phyloP scores from a whole-genome alignment of 2,797 vertebrate genomes.

The Peromyscus attwateri region DNA sequence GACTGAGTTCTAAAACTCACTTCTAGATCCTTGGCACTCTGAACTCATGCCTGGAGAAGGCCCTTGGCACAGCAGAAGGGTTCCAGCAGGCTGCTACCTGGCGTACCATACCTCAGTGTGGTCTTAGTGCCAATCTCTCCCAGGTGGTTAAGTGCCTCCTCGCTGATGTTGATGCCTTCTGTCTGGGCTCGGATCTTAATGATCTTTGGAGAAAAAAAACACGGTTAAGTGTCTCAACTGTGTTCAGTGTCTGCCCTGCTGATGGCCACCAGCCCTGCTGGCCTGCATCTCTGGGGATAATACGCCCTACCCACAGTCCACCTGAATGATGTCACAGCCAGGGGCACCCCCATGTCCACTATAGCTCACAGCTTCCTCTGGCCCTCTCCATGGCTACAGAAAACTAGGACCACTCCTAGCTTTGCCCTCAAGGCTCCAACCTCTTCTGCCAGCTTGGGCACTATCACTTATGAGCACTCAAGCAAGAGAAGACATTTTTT shows the following conservation, averaged over 20 bases:
- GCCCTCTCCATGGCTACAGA: background rate
- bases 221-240: background rate
- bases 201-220: constrained; percentile 90
- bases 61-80: background rate
- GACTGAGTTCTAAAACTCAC: background rate
- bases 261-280: background rate
- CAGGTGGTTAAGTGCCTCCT: constrained; percentile 95
- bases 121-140: constrained; percentile 98
- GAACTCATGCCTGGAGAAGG: background rate
- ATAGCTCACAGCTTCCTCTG: background rate
- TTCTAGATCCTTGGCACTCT: background rate
- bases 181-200: constrained; percentile 98
- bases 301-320: background rate
- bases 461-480: constrained; percentile 38
- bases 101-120: constrained; percentile 97
- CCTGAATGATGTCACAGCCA: background rate
- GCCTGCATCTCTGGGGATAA: background rate
- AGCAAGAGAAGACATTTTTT: constrained; percentile 77
- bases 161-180: constrained; percentile 96
- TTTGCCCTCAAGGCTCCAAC: background rate
- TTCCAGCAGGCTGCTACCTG: background rate
- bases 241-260: background rate
- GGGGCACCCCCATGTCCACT: background rate
- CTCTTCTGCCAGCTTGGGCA: constrained; percentile 26
- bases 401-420: background rate